A percentile compares a stretch with the other conserved stretches of the same genome.
Conservation (phyloP, 2,113 vertebrate genomes). For the Megaptera novaeangliae region DNA sequence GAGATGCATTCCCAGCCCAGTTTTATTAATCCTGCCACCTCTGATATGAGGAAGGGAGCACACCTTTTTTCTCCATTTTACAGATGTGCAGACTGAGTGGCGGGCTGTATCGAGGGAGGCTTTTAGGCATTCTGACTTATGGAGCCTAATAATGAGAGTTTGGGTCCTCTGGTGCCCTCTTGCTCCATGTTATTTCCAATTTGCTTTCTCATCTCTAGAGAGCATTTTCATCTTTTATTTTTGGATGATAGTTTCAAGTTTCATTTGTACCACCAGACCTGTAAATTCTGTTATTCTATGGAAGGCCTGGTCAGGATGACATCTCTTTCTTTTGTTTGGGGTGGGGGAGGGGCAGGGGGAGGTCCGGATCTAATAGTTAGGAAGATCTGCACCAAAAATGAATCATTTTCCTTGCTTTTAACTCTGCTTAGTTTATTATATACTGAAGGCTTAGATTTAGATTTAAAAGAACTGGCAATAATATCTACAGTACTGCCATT, state of each 20-base stretch:
- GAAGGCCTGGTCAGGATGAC: slow-evolving; percentile 51
- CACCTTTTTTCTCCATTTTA: background rate
- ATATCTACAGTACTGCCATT: background rate
- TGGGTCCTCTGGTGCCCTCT: background rate
- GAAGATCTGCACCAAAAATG: background rate
- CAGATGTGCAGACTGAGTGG: slow-evolving; percentile 32
- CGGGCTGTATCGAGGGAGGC: background rate
- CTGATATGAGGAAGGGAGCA: background rate
- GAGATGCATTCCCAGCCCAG: background rate
- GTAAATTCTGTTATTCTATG: slow-evolving; percentile 56
- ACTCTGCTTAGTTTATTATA: slow-evolving; percentile 23
- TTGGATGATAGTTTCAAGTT: slow-evolving; percentile 51
- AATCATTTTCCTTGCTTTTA: slow-evolving; percentile 52
- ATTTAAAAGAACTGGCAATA: background rate
- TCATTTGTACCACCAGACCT: slow-evolving; percentile 39
- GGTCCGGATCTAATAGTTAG: background rate
- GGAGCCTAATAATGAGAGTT: background rate
- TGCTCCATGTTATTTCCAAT: slow-evolving; percentile 27
- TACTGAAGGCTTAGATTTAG: background rate
- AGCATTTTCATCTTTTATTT: slow-evolving; percentile 58
- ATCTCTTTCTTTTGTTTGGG: background rate
- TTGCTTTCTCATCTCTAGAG: slow-evolving; percentile 21
- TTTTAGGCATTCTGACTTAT: background rate
- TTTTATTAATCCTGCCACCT: background rate
- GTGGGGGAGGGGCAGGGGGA: background rate